Conservation (phyloP, 2,113 vertebrate genomes). For the Irena cyanogastra region DNA sequence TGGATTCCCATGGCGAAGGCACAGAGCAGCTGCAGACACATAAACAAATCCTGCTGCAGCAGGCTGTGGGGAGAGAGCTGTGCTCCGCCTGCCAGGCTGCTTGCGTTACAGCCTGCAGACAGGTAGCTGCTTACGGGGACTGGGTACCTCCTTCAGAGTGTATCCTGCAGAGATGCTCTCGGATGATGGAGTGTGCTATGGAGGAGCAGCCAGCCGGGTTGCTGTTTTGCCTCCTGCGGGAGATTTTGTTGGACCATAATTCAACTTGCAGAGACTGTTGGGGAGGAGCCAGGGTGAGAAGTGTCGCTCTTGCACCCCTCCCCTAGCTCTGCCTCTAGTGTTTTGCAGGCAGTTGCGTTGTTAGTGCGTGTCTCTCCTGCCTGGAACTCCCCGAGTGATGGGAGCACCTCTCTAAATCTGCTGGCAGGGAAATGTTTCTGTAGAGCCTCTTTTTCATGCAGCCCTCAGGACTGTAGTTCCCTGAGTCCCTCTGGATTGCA, state of each 20-base stretch:
- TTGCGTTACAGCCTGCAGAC: not conserved
- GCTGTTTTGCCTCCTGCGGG: not conserved
- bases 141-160: not conserved
- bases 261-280: not conserved
- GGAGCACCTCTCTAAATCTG: not conserved
- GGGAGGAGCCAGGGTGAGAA: constrained; percentile 8
- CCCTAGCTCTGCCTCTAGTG: not conserved
- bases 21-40: constrained; percentile 21
- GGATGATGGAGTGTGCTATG: not conserved
- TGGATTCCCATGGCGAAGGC: not conserved
- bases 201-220: not conserved
- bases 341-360: not conserved
- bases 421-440: not conserved
- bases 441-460: not conserved
- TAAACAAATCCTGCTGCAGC: constrained; percentile 39
- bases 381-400: not conserved
- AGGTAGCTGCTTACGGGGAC: not conserved
- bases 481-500: constrained; percentile 45
- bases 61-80: not conserved
- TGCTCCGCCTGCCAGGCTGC: not conserved
- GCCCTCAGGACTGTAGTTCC: not conserved
- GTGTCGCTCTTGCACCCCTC: not conserved
- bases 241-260: not conserved
- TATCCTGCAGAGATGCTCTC: not conserved
- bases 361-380: not conserved